Percentiles rank a stretch among this genome's conserved stretches.
These are phyloP conservation scores for Excalfactoria chinensis DNA, from an alignment of 2,113 vertebrate genomes.

Conservation along the genomic window DNA sequence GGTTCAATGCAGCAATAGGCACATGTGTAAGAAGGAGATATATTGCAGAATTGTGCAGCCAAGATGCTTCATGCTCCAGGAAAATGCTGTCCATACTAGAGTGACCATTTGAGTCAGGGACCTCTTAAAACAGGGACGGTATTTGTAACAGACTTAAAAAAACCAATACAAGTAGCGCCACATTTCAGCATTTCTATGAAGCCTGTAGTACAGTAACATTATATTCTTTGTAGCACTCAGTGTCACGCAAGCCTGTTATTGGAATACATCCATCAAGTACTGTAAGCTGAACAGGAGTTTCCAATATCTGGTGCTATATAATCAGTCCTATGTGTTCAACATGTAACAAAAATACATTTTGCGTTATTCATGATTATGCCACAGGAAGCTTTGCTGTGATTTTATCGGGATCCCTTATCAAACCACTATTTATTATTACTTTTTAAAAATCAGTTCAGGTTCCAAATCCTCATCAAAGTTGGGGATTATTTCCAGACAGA, in stretches of 20 bases:
- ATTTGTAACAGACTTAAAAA: neutral
- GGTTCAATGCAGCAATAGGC: neutral
- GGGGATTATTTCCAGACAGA: conserved; percentile 3
- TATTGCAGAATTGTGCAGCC: neutral
- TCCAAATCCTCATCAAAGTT: neutral
- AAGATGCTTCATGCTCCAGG: neutral
- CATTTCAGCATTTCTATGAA: neutral
- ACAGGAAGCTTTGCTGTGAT: neutral
- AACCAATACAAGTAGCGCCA: neutral
- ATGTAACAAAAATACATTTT: neutral
- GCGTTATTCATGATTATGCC: neutral
- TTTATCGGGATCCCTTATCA: neutral
- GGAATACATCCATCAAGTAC: neutral
- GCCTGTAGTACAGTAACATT: neutral
- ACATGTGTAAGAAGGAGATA: neutral
- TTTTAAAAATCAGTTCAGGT: neutral
- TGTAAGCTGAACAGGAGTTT: neutral
- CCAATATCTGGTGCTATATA: neutral
- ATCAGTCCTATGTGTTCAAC: neutral
- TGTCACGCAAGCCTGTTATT: neutral
- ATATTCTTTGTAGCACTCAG: neutral
- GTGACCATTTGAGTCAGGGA: neutral
- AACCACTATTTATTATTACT: neutral
- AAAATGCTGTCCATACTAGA: accelerated
- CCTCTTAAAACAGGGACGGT: neutral